A percentile compares a stretch with the other conserved stretches of the same genome.
Conservation (phyloP, 2,797 vertebrate genomes). For the Rhyacichthys aspro region DNA sequence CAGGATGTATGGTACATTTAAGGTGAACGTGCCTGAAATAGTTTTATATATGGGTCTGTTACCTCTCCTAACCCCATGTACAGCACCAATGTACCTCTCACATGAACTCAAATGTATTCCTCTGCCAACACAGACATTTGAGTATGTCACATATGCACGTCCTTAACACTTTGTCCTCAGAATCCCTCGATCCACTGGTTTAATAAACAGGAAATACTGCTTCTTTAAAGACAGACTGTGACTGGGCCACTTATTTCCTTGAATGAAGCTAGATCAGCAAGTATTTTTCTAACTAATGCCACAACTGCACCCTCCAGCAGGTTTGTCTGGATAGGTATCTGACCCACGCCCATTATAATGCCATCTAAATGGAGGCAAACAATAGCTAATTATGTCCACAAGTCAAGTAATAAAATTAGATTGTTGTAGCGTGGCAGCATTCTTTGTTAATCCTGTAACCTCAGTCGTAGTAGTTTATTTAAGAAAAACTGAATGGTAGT, state of each 20-base stretch:
- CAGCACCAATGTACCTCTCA: neutral
- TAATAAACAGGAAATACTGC: slow-evolving; percentile 22
- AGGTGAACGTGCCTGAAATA: slow-evolving; percentile 6
- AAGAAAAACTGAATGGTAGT: no score
- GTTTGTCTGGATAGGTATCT: slow-evolving; percentile 3
- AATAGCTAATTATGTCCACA: neutral
- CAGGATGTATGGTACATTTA: slow-evolving; percentile 11
- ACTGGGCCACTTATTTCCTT: neutral
- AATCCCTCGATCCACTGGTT: neutral
- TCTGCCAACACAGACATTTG: neutral
- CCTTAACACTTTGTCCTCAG: neutral
- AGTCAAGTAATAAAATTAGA: neutral
- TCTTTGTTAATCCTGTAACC: neutral
- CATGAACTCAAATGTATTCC: slow-evolving; percentile 1
- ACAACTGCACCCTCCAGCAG: neutral
- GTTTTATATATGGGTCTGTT: slow-evolving; percentile 10
- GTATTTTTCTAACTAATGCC: neutral
- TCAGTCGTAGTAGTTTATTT: neutral
- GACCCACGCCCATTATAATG: neutral
- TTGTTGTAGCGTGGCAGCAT: neutral
- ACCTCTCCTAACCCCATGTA: slow-evolving; percentile 10
- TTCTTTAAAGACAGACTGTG: neutral
- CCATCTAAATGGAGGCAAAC: neutral
- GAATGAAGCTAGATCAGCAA: neutral
- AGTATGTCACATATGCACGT: neutral